Base-by-base conservation (phyloP, 30 jellyfish, hydroid and myxozoan species). In the Aurelia coerulea region DNA sequence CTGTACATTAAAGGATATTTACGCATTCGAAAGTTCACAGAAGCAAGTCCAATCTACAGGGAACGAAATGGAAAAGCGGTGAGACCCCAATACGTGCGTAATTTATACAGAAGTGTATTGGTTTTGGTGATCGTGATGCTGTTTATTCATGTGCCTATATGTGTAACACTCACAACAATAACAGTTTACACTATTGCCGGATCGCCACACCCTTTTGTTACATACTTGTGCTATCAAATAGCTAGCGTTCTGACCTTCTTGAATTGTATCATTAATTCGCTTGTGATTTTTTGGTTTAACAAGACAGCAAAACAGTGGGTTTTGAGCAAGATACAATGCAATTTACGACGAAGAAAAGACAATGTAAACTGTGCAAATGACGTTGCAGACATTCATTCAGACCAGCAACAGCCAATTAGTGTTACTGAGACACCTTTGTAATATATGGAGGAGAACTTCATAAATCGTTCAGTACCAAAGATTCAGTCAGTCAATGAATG, bases 1-100 rank as follows among this genome's bases (percentile, higher is more conserved):
- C 52, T 63, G 31, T 78, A 78, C 70, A 62, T 41, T 1, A 62
- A 46, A 10, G 88, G 88, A 32, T 78, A 78, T 41, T 18, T 52
- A 15, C 66, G 62, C 13, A 66, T 76, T 6, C 34, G 75, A 56
- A 32, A 0, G 46, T 60, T 54, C 49, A 77, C 65, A 16, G 46
- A 50, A 10, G 29, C 19, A 34, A 78, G 51, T 78, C 88, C 78
- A 18, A 46, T 78, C 42, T 78, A 78, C 69, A 18, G 33, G 29
- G 83, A 10, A 46, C 13, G 56, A 9, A 46, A 46, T 46, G 56
- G 56, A 46, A 46, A 46, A 0, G 56, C 56, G 14, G 2, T 1
- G 56, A 46, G 56, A 46, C 56, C 42, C 15, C 79, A 69, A 39
- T 5, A 69, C 32, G 56, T 46, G 56, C 56, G 56, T 46, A 46